Evolutionary conservation across 1,140 invertebrate genomes (phyloP).

Genomic region (Panulirus ornatus): DNA sequence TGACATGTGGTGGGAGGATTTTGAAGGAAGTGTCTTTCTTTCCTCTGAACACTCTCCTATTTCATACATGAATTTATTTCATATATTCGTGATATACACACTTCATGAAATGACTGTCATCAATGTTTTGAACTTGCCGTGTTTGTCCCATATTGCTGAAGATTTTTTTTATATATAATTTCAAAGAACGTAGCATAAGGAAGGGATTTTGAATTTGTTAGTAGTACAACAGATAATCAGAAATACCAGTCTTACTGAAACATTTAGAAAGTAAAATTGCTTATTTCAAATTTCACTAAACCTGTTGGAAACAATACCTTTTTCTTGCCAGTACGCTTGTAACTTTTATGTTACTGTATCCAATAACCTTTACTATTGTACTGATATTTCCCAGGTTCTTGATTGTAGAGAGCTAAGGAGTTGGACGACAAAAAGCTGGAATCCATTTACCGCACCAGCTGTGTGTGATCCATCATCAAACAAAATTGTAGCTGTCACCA

Average conservation of each 20-base stretch:
- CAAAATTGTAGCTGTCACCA: conserved; percentile 34
- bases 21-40: too few species aligned
- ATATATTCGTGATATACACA: too few species aligned
- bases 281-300: too few species aligned
- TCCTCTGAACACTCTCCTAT: too few species aligned
- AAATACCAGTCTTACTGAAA: neutral
- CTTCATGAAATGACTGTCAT: too few species aligned
- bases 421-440: conserved; percentile 63
- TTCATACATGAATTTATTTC: too few species aligned
- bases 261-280: neutral
- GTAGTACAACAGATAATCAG: neutral
- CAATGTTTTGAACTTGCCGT: too few species aligned
- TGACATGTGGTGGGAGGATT: too few species aligned
- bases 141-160: too few species aligned
- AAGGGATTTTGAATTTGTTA: neutral
- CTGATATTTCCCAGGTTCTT: conserved; percentile 14
- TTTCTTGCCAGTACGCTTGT: neutral
- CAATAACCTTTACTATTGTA: neutral
- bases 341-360: neutral
- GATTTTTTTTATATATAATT: too few species aligned
- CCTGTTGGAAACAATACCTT: neutral
- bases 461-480: neutral
- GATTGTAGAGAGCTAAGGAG: conserved; percentile 36
- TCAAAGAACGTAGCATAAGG: too few species aligned
- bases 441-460: conserved; percentile 52